Evolutionary conservation across 2,888 invertebrate species (phyloP).

Genomic region (Rhimphoctona megacephalus): DNA sequence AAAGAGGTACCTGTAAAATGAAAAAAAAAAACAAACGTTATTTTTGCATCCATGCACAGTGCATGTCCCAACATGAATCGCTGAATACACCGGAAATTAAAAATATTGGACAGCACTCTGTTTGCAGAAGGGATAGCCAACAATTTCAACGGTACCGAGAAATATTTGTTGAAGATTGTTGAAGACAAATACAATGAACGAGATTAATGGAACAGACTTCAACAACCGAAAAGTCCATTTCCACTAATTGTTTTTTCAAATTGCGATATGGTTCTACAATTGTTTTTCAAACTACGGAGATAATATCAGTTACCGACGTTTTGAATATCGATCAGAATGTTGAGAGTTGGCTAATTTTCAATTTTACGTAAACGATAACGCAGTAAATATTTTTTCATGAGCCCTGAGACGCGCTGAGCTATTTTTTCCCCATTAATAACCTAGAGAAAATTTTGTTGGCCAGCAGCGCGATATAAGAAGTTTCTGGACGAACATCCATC

Average conservation of each 20-base stretch:
- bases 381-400: neutral
- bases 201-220: neutral
- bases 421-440: neutral
- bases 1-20: too few relatives aligned
- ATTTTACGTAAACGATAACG: too few relatives aligned
- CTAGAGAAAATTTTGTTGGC: neutral
- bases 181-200: neutral
- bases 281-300: too few relatives aligned
- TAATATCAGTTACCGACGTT: too few relatives aligned
- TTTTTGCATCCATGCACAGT: neutral
- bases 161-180: neutral
- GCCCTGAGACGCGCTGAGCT: neutral
- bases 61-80: neutral
- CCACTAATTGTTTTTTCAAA: neutral
- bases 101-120: neutral
- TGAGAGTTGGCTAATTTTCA: neutral
- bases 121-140: neutral
- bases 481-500: slow-evolving; percentile 21
- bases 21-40: neutral
- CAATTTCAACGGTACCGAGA: neutral
- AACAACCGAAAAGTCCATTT: neutral
- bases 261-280: neutral
- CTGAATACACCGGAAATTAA: neutral
- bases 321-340: neutral
- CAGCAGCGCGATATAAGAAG: neutral